Base-by-base conservation (phyloP, 2,888 invertebrate genomes). In the Drosophila suboccidentalis region DNA sequence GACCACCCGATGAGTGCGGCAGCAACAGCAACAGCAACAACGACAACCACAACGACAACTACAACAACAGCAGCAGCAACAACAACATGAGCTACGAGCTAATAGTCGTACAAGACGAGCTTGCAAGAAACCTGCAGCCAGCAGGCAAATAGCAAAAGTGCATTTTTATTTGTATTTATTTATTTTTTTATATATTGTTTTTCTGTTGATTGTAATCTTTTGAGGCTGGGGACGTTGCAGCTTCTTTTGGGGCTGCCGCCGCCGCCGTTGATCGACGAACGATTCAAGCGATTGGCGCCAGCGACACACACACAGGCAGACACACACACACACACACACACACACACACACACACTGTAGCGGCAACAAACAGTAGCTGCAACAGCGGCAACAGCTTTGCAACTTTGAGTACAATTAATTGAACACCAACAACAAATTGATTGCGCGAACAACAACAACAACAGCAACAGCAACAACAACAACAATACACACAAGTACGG, bases 361-460 rank as follows among this genome's bases (percentile, higher is more conserved):
- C 72, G 44, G 53, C 67, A 68, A 61, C 66, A 68, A 22, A 63
- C 66, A 78, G 67, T 73, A 71, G 81, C 74, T 68, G 78, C 73
- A 71, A 57, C 54, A 54, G 82, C 85, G 82, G 83, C 86, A 82
- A 77, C 70, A 78, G 76, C 76, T 71, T 74, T 77, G 78, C 76
- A 77, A 77, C 76, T 78, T 87, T 84, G 82, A 80, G 78, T 83
- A 80, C 88, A 86, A 86, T 86, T 86, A 86, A 86, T 86, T 86
- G 86, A 86, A 86, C 86, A 86, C 87, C 87, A 86, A 86, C 86
- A 86, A 86, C 86, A 86, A 86, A 86, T 86, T 88, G 86, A 86
- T 86, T 86, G 86, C 88, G 84, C 84, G 87, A 84, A 87, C 84
- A 87, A 61, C 72, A 69, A 17, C 72, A 75, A 41, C 75, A 67